phyloP scores from a whole-genome alignment of 2,888 invertebrate species.

The Congeria kusceri region DNA sequence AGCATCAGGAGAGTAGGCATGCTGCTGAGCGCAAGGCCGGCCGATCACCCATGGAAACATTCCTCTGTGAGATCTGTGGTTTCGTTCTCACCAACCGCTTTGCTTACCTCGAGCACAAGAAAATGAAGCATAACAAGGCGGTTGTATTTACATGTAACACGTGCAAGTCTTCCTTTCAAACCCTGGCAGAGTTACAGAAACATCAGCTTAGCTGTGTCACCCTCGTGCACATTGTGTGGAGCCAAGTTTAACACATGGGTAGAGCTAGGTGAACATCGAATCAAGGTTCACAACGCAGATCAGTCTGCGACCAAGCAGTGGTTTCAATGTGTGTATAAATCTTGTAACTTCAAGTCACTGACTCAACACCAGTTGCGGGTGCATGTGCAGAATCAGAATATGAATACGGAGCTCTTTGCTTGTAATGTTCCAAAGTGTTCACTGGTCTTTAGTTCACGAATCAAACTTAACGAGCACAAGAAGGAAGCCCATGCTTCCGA shows the following conservation, averaged over 20 bases:
- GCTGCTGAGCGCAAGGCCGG: constrained; percentile 22
- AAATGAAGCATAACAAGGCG: constrained; percentile 56
- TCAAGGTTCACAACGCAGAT: constrained; percentile 19
- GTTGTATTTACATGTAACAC: constrained; percentile 51
- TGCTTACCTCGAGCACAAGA: constrained; percentile 60
- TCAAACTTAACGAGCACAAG: constrained; percentile 50
- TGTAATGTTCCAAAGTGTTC: constrained; percentile 55
- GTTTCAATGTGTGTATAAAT: constrained; percentile 36
- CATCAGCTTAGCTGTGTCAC: constrained; percentile 44
- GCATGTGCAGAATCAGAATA: constrained; percentile 45
- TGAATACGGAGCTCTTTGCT: constrained; percentile 37
- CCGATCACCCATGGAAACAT: constrained; percentile 57
- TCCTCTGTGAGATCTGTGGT: constrained; percentile 57
- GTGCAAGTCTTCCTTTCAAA: constrained; percentile 40
- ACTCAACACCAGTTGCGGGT: constrained; percentile 53
- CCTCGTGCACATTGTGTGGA: constrained; percentile 32
- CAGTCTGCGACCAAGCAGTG: constrained; percentile 24
- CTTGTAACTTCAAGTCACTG: constrained; percentile 47
- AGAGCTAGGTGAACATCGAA: constrained; percentile 32
- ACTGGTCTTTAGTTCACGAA: constrained; percentile 41
- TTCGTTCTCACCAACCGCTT: constrained; percentile 61
- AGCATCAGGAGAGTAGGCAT: constrained; percentile 51
- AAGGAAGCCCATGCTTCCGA: constrained; percentile 53
- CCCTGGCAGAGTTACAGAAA: constrained; percentile 47
- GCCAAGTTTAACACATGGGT: constrained; percentile 27